Conservation (phyloP, 2,797 vertebrate genomes). For the Xerus rutilus region DNA sequence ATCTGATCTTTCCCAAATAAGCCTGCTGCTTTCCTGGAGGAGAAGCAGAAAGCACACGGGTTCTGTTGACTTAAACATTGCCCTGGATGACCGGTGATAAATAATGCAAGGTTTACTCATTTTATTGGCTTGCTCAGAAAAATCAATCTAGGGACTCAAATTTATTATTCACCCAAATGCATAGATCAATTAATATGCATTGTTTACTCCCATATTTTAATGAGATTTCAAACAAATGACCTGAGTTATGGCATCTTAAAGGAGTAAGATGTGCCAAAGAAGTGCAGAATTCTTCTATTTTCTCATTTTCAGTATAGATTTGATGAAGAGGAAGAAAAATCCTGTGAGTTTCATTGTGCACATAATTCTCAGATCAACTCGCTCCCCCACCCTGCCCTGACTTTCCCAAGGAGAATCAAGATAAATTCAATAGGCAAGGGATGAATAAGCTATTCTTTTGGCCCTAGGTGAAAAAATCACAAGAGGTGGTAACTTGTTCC, state of each 20-base stretch:
- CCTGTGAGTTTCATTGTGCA: neutral
- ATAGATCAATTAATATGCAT: conserved; percentile 81
- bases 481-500: neutral
- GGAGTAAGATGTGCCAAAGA: neutral
- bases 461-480: neutral
- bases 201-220: conserved; percentile 81
- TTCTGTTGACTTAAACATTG: conserved; percentile 78
- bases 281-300: neutral
- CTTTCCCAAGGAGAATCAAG: neutral
- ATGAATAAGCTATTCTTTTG: neutral
- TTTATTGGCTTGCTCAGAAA: conserved; percentile 82
- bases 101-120: conserved; percentile 85
- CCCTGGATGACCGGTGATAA: conserved; percentile 69
- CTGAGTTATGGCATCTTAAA: neutral
- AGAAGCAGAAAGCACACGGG: conserved; percentile 74
- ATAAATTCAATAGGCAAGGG: conserved; percentile 29
- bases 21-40: conserved; percentile 62
- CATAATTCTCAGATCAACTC: neutral
- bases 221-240: conserved; percentile 79
- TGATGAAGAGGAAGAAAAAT: conserved; percentile 28
- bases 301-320: conserved; percentile 38
- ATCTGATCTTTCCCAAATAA: conserved; percentile 34
- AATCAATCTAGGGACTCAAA: conserved; percentile 81
- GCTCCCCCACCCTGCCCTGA: neutral
- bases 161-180: conserved; percentile 80